Evolutionary conservation across 2,888 invertebrate genomes (phyloP).

Genomic region (Sepioteuthis lessoniana): DNA sequence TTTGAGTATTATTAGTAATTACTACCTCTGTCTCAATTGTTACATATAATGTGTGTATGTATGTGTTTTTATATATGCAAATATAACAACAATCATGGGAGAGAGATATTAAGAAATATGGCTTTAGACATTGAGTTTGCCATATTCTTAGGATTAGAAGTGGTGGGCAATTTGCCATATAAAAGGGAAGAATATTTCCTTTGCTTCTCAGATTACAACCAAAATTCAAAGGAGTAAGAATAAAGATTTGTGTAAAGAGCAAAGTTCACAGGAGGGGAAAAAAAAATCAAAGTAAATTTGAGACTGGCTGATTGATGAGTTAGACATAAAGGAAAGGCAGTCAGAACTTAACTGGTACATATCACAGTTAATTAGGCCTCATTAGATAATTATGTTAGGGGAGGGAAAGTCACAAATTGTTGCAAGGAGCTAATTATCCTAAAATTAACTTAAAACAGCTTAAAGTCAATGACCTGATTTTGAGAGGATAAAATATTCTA

Average conservation of each 20-base stretch:
- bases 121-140: neutral
- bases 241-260: neutral
- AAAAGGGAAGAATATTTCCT: neutral
- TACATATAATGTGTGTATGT: no score
- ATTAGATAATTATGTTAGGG: neutral
- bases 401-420: neutral
- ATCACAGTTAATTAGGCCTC: neutral
- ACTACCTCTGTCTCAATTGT: no score
- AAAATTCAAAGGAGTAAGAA: neutral
- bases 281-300: neutral
- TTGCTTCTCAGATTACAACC: neutral
- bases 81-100: no score
- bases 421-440: neutral
- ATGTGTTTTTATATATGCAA: no score
- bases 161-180: neutral
- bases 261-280: no score
- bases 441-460: conserved; percentile 2
- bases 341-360: neutral
- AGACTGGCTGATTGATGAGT: neutral
- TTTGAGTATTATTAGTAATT: no score
- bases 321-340: neutral
- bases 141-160: neutral
- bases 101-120: no score
- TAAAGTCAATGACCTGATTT: conserved; percentile 2
- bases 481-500: neutral